Evolutionary conservation across 2,888 invertebrate species (phyloP).

Genomic region (Steinernema hermaphroditum): DNA sequence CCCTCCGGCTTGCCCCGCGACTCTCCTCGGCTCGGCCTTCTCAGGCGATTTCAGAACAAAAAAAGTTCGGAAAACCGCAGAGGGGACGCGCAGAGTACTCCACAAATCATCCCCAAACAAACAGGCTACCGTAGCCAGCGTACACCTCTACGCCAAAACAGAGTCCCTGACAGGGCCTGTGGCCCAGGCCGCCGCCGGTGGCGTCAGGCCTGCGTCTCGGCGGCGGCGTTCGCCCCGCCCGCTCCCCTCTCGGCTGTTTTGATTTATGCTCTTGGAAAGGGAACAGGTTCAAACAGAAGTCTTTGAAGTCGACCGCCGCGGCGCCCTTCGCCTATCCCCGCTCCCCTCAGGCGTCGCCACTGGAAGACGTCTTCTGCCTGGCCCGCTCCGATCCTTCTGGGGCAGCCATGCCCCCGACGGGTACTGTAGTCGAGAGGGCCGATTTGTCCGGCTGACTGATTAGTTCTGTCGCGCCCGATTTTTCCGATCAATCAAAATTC

Average conservation of each 20-base stretch:
- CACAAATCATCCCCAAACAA: too few species aligned
- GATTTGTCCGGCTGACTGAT: slow-evolving; percentile 21
- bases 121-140: too few species aligned
- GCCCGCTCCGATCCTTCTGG: neutral
- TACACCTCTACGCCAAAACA: too few species aligned
- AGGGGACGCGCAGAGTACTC: too few species aligned
- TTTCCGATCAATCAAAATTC: slow-evolving; percentile 25
- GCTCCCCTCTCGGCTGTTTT: slow-evolving; percentile 30
- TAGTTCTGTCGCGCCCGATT: neutral
- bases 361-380: neutral
- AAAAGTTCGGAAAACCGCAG: too few species aligned
- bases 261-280: slow-evolving; percentile 31
- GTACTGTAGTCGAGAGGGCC: slow-evolving; percentile 14
- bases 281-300: slow-evolving; percentile 31
- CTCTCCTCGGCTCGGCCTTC: too few species aligned
- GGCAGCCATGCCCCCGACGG: too few species aligned
- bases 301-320: slow-evolving; percentile 29
- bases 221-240: slow-evolving; percentile 28
- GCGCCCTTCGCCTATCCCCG: slow-evolving; percentile 3
- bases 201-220: too few species aligned
- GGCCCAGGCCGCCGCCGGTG: too few species aligned
- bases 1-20: too few species aligned
- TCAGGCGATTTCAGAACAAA: too few species aligned
- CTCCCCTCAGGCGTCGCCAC: slow-evolving; percentile 12
- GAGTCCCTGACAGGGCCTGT: too few species aligned